Evolutionary conservation across 2,797 vertebrate genomes (phyloP).

Genomic region (Menidia menidia): DNA sequence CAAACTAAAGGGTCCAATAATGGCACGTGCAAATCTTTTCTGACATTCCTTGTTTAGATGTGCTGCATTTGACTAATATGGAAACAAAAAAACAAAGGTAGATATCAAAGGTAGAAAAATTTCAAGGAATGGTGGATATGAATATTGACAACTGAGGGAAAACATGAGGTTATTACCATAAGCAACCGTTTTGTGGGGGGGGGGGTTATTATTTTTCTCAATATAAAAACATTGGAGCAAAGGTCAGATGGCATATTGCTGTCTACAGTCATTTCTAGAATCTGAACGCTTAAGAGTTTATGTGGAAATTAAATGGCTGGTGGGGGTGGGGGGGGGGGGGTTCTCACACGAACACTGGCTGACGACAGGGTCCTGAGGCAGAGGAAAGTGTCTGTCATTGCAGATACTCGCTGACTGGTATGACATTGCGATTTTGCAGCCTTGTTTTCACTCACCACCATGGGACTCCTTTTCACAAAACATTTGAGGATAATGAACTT

Average conservation of each 20-base stretch:
- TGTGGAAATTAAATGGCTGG: slow-evolving; percentile 69
- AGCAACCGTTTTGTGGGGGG: neutral
- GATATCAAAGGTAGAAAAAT: neutral
- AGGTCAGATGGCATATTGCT: slow-evolving; percentile 36
- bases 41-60: slow-evolving; percentile 32
- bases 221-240: slow-evolving; percentile 21
- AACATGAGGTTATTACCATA: slow-evolving; percentile 4
- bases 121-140: neutral
- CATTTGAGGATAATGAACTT: slow-evolving; percentile 29
- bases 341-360: slow-evolving; percentile 36
- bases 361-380: slow-evolving; percentile 44
- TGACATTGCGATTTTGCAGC: slow-evolving; percentile 44
- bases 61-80: slow-evolving; percentile 26
- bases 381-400: slow-evolving; percentile 59
- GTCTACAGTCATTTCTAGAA: slow-evolving; percentile 45
- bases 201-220: too few relatives aligned
- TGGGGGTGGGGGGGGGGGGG: slow-evolving; percentile 20
- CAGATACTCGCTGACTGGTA: slow-evolving; percentile 58
- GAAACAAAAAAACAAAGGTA: neutral
- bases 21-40: slow-evolving; percentile 57
- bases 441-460: slow-evolving; percentile 65
- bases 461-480: slow-evolving; percentile 31
- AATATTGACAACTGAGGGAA: slow-evolving; percentile 10
- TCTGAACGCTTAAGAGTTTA: slow-evolving; percentile 56
- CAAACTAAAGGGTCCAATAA: slow-evolving; percentile 65